Percentiles rank a stretch among this genome's conserved stretches.
Evolutionary conservation across 2,797 vertebrate genomes (phyloP).

Genomic region (Sitta carolinensis): DNA sequence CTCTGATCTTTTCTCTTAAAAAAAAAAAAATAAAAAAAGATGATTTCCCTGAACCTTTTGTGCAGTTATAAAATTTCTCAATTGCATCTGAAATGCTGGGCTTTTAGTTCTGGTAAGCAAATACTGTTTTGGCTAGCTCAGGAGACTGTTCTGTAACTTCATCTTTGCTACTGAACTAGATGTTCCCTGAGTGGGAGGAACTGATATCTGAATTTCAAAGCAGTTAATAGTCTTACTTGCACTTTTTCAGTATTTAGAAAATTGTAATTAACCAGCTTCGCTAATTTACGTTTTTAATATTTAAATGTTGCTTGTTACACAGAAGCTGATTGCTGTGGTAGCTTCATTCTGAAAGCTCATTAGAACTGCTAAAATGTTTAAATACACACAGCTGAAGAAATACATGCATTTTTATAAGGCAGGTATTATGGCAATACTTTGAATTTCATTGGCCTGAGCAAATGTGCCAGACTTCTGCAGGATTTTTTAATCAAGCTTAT

Average conservation of each 20-base stretch:
- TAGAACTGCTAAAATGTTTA: constrained; percentile 65
- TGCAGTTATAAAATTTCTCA: background rate
- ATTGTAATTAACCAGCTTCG: constrained; percentile 64
- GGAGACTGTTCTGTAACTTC: constrained; percentile 69
- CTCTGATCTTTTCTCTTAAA: background rate
- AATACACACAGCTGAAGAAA: constrained; percentile 69
- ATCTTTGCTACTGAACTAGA: constrained; percentile 19
- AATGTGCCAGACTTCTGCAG: background rate
- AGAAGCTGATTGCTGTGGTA: constrained; percentile 68
- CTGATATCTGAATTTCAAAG: constrained; percentile 69
- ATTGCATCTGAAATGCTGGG: background rate
- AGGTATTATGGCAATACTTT: constrained; percentile 49
- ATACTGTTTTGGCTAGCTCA: constrained; percentile 67
- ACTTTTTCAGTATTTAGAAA: constrained; percentile 58
- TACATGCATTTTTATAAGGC: constrained; percentile 68
- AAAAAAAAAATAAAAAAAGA: background rate
- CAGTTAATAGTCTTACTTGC: constrained; percentile 55
- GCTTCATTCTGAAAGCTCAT: constrained; percentile 65
- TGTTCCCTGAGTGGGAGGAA: constrained; percentile 61
- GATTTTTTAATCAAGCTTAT: constrained; percentile 32
- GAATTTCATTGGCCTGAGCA: constrained; percentile 46
- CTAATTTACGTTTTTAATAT: constrained; percentile 70
- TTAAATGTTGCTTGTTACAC: constrained; percentile 69
- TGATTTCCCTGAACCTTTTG: background rate
- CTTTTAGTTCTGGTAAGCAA: constrained; percentile 24